Conservation (phyloP, 2,888 invertebrate genomes). For the Heliconius ethilla region DNA sequence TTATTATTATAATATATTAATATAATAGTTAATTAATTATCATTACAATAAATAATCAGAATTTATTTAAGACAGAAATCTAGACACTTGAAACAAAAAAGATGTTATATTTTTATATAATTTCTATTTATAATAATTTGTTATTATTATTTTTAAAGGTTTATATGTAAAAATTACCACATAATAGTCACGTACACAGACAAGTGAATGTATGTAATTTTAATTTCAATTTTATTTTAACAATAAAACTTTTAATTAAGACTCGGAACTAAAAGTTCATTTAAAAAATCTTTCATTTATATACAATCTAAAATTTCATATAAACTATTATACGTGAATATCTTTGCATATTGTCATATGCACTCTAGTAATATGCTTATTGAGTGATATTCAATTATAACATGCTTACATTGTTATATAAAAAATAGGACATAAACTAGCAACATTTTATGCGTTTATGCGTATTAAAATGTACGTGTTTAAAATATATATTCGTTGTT, state of each 20-base stretch:
- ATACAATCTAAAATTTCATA: neutral
- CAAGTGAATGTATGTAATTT: too few species aligned
- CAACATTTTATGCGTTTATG: conserved; percentile 7
- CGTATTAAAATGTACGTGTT: conserved; percentile 21
- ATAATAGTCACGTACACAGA: too few species aligned
- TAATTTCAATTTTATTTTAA: too few species aligned
- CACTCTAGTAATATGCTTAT: conserved; percentile 15
- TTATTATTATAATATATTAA: too few species aligned
- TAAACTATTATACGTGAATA: neutral
- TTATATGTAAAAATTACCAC: too few species aligned
- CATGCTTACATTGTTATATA: conserved; percentile 18
- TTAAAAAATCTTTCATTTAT: neutral
- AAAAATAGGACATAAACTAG: conserved; percentile 14
- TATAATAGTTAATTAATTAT: too few species aligned
- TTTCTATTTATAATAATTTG: too few species aligned
- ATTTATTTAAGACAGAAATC: too few species aligned
- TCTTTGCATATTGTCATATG: neutral
- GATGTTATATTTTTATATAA: too few species aligned
- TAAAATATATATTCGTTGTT: neutral
- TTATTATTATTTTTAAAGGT: too few species aligned
- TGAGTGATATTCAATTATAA: conserved; percentile 1
- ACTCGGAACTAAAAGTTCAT: neutral
- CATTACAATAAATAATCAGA: too few species aligned
- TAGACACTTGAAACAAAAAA: too few species aligned
- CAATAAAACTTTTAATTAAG: neutral